Conservation (phyloP, 2,797 vertebrate genomes). For the Botia almorhae region DNA sequence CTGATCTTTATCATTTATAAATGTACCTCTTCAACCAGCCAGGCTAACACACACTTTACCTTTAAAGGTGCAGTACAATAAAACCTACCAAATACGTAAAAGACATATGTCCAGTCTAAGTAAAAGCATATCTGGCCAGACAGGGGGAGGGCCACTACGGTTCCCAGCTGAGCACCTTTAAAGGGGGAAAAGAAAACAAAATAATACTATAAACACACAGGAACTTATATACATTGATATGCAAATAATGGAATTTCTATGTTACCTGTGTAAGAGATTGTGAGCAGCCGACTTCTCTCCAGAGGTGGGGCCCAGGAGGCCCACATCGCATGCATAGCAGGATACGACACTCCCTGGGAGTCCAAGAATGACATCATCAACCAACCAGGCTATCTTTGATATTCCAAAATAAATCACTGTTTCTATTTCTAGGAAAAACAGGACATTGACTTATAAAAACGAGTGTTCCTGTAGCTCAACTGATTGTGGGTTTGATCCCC, state of each 20-base stretch:
- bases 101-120: constrained; percentile 93
- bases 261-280: constrained; percentile 93
- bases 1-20: too few relatives aligned
- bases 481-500: too few relatives aligned
- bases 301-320: constrained; percentile 94
- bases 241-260: not conserved
- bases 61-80: not conserved
- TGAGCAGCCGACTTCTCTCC: constrained; percentile 94
- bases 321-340: constrained; percentile 98
- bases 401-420: not conserved
- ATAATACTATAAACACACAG: not conserved
- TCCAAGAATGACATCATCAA: constrained; percentile 25
- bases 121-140: constrained; percentile 96
- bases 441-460: too few relatives aligned
- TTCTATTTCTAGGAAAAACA: not conserved
- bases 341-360: constrained; percentile 92
- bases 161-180: constrained; percentile 92
- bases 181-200: not conserved
- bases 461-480: too few relatives aligned
- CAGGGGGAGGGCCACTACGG: constrained; percentile 90
- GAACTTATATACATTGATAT: not conserved
- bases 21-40: too few relatives aligned
- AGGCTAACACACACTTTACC: not conserved
- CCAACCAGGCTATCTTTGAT: not conserved
- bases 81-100: constrained; percentile 94